Evolutionary conservation across 2,113 vertebrate genomes (phyloP).

Genomic region (Etheostoma spectabile): DNA sequence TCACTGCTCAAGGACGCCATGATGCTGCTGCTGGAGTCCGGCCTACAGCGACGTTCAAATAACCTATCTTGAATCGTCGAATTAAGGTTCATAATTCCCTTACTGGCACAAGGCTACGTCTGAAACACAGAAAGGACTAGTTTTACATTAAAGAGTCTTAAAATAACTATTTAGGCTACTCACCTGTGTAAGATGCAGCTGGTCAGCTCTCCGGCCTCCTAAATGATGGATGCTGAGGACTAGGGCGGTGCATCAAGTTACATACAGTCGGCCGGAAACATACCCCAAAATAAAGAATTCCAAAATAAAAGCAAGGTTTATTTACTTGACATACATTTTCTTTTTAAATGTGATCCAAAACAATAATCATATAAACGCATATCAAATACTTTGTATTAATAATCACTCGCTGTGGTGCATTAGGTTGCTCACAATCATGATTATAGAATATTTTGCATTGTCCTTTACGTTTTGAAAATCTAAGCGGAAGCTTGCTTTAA

Average conservation of each 20-base stretch:
- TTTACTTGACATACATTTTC: fast-evolving
- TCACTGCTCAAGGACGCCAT: constrained; percentile 81
- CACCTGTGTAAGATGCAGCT: not conserved
- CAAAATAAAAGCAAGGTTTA: constrained; percentile 11
- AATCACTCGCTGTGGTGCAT: fast-evolving
- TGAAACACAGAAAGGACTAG: fast-evolving
- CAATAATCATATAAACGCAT: not conserved
- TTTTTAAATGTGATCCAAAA: fast-evolving
- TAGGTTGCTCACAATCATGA: not conserved
- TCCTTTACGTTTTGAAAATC: not conserved
- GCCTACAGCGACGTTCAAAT: not conserved
- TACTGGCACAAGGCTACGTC: no score
- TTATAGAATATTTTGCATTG: not conserved
- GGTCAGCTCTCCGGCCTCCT: not conserved
- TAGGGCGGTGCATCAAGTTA: not conserved
- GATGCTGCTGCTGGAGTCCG: constrained; percentile 42
- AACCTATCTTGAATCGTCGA: not conserved
- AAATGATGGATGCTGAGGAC: constrained; percentile 51
- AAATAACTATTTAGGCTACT: not conserved
- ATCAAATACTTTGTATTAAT: fast-evolving
- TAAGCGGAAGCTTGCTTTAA: not conserved
- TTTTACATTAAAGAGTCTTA: not conserved
- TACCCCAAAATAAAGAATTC: fast-evolving
- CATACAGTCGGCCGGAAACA: not conserved
- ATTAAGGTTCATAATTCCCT: not conserved